These are phyloP conservation scores for Nomia melanderi DNA, from an alignment of 1,140 invertebrate species.

Conservation along the genomic window DNA sequence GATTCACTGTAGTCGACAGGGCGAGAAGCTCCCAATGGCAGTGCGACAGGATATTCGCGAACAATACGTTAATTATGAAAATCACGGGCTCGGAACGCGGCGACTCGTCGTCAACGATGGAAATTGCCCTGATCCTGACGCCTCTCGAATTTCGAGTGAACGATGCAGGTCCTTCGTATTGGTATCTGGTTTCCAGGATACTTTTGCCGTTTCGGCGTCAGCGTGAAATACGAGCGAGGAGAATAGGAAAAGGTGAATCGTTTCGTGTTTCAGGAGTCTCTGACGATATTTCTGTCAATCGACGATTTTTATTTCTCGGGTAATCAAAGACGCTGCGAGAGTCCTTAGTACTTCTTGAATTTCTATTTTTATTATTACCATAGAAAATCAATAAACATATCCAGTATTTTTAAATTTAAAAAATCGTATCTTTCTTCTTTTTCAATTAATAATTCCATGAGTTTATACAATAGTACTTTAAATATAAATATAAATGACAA, in stretches of 20 bases:
- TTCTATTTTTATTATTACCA: too few species aligned
- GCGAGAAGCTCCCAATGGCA: not conserved
- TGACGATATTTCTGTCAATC: not conserved
- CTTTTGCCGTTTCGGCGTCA: not conserved
- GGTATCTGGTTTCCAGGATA: not conserved
- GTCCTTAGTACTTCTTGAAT: too few species aligned
- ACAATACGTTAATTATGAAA: constrained; percentile 15
- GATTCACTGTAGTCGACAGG: not conserved
- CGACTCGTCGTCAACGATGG: not conserved
- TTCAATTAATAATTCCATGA: too few species aligned
- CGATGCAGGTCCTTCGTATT: not conserved
- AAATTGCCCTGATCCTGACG: not conserved
- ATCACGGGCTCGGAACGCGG: not conserved
- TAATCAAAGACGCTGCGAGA: too few species aligned
- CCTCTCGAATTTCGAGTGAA: not conserved
- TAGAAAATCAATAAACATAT: too few species aligned
- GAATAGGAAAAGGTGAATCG: not conserved
- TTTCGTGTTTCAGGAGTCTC: not conserved
- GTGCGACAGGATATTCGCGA: not conserved
- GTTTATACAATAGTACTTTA: too few species aligned
- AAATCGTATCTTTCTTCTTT: too few species aligned
- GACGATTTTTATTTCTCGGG: not conserved
- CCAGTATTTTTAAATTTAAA: too few species aligned
- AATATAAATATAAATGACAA: too few species aligned
- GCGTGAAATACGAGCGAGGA: not conserved